Evolutionary conservation across 2,797 vertebrate species (phyloP).

Genomic region (Spinibarbus caldwelli): DNA sequence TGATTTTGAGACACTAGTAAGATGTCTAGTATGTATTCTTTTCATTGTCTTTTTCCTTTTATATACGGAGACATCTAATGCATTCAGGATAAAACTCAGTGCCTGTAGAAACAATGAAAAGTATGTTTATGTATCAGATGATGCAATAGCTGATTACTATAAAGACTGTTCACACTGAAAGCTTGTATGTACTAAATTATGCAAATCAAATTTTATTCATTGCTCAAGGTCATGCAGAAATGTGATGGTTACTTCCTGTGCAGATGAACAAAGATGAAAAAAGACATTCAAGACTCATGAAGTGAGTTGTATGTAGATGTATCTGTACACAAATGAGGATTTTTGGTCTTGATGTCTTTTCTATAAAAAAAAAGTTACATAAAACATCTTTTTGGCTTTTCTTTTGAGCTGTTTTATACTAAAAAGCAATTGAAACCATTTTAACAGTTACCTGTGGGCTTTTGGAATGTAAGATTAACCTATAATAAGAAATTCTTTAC

Average conservation of each 20-base stretch:
- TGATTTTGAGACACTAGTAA: background rate
- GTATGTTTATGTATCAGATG: background rate
- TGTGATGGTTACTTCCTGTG: background rate
- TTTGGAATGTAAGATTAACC: background rate
- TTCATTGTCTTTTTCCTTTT: background rate
- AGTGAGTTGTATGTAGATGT: too few species aligned
- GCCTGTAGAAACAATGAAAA: slow-evolving; percentile 11
- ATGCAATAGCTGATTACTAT: background rate
- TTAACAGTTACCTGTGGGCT: background rate
- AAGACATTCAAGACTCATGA: background rate
- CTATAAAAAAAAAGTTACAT: background rate
- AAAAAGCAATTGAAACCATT: background rate
- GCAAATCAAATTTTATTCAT: slow-evolving; percentile 48
- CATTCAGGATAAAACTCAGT: slow-evolving; percentile 41
- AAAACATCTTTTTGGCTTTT: background rate
- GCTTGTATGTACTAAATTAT: slow-evolving; percentile 29
- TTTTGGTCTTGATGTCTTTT: background rate
- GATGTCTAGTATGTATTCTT: background rate
- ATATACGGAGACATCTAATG: slow-evolving; percentile 1
- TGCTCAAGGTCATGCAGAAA: background rate
- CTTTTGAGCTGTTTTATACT: background rate
- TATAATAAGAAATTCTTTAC: background rate
- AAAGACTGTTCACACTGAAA: slow-evolving; percentile 1
- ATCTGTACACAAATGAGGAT: background rate
- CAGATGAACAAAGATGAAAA: background rate